Base-by-base conservation (phyloP, 2,797 vertebrate genomes). In the Ceryle rudis region DNA sequence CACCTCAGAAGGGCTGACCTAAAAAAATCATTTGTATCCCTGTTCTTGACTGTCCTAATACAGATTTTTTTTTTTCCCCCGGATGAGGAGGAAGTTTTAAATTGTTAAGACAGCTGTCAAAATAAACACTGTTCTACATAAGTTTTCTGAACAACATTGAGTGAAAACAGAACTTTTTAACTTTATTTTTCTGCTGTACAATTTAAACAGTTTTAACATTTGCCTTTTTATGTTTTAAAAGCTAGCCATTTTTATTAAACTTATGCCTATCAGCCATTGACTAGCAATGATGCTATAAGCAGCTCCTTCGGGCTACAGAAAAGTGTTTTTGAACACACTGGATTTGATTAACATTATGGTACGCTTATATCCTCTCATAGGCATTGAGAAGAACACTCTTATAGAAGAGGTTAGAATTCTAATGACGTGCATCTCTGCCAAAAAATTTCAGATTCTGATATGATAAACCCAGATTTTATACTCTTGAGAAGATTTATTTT, bases 101-200 rank as follows among this genome's bases (percentile, higher is more conserved):
- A 98, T 98, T 98, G 98, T 98, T 98, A 97, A 97, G 96, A 98
- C 98, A 98, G 95, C 97, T 96, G 97, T 98, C 96, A 65, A 97
- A 97, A 98, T 97, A 98, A 98, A 98, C 98, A 98, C 98, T 98
- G 98, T 98, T 98, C 97, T 98, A 98, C 97, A 95, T 97, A 97
- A 73, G 98, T 98, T 98, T 98, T 98, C 98, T 98, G 98, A 98
- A 98, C 97, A 97, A 94, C 97, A 96, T 95, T 97, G 98, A 98
- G 97, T 98, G 97, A 97, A 98, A 98, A 98, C 97, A 98, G 97
- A 98, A 97, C 98, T 98, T 98, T 98, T 98, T 98, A 98, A 98
- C 98, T 98, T 98, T 98, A 98, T 98, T 98, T 98, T 98, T 98
- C 98, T 98, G 98, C 98, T 98, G 98, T 98, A 98, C 98, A 98